Evolutionary conservation across 2,113 vertebrate species (phyloP).

Genomic region (Taurulus bubalis): DNA sequence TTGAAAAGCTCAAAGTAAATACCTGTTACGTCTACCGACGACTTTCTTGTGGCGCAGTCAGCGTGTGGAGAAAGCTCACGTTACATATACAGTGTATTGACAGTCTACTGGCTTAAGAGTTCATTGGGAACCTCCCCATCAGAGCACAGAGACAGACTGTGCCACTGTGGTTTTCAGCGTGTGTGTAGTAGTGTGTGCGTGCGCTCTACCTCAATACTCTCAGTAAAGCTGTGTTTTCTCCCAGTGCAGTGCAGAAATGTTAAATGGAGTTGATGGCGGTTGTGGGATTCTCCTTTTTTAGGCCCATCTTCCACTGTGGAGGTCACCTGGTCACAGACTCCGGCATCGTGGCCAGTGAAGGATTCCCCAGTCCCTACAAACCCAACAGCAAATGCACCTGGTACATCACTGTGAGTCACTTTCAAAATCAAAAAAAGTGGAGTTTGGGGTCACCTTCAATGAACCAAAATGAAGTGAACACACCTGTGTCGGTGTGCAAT

Average conservation of each 20-base stretch:
- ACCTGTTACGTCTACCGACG: constrained; percentile 11
- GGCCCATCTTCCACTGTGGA: constrained; percentile 90
- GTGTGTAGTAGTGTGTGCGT: constrained; percentile 40
- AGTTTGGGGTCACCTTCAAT: not conserved
- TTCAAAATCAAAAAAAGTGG: not conserved
- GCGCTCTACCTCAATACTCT: constrained; percentile 20
- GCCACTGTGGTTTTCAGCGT: constrained; percentile 51
- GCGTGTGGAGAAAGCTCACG: constrained; percentile 12
- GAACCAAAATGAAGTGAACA: not conserved
- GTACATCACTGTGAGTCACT: constrained; percentile 89
- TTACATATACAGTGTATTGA: constrained; percentile 37
- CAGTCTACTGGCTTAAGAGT: constrained; percentile 38
- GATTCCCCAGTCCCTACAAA: constrained; percentile 89
- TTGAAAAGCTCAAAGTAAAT: constrained; percentile 15
- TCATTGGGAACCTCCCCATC: constrained; percentile 43
- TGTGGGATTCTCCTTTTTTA: constrained; percentile 18
- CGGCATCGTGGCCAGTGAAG: constrained; percentile 90
- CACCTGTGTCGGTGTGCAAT: not conserved
- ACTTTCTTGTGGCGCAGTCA: constrained; percentile 55
- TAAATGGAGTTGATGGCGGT: not conserved
- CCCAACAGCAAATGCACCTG: constrained; percentile 89
- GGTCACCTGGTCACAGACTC: constrained; percentile 88
- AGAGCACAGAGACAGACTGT: constrained; percentile 72
- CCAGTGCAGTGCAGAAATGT: not conserved
- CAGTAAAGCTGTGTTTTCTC: constrained; percentile 29